phyloP scores from a whole-genome alignment of 2,797 vertebrate genomes.

The Bradypodion pumilum region DNA sequence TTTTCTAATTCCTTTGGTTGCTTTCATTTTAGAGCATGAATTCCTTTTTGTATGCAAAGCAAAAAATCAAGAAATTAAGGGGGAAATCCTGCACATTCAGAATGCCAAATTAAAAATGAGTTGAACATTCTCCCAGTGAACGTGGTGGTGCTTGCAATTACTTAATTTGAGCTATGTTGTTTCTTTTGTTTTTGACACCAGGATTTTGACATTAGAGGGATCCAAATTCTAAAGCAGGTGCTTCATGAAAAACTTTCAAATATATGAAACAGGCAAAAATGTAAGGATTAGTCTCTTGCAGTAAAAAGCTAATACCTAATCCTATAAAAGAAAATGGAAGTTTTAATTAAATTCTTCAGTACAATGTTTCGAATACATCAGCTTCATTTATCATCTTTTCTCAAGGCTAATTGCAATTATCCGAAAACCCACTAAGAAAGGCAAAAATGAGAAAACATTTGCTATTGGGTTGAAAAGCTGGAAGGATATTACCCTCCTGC shows the following conservation, averaged over 20 bases:
- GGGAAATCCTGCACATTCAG: not conserved
- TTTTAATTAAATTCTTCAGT: slow-evolving; percentile 13
- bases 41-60: not conserved
- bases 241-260: not conserved
- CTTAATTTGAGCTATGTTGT: not conserved
- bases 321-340: not conserved
- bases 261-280: not conserved
- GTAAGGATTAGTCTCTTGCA: not conserved
- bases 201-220: not conserved
- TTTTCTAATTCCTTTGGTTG: not conserved
- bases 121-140: not conserved
- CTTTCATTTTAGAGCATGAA: not conserved
- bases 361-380: slow-evolving; percentile 13
- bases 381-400: slow-evolving; percentile 34
- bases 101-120: not conserved
- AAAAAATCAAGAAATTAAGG: not conserved
- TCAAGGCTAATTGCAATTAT: slow-evolving; percentile 30
- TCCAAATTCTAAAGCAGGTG: not conserved
- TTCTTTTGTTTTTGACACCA: not conserved
- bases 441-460: not conserved
- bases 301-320: not conserved
- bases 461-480: slow-evolving; percentile 46
- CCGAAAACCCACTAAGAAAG: not conserved
- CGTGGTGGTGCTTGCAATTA: not conserved
- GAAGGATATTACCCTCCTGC: slow-evolving; percentile 45